These are phyloP conservation scores for Eupeodes luniger DNA, from an alignment of 2,888 invertebrate genomes.

Conservation along the genomic window DNA sequence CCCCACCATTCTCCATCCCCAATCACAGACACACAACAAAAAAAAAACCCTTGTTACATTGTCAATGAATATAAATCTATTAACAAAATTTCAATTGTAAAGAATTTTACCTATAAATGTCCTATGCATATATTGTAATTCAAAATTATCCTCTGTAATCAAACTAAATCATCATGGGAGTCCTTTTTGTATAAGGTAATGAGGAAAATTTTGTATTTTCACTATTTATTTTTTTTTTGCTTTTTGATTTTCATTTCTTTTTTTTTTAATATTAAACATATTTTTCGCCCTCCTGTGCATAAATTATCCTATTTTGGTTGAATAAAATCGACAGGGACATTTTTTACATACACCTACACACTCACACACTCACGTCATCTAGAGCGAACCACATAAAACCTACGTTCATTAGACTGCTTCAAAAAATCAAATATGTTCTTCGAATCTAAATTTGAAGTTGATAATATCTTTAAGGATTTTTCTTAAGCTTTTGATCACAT, in stretches of 20 bases:
- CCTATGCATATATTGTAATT: conserved; percentile 13
- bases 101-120: conserved; percentile 4
- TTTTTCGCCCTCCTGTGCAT: conserved; percentile 49
- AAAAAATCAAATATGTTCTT: too few relatives aligned
- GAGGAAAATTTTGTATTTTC: conserved; percentile 40
- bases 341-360: not conserved
- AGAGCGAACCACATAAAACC: conserved; percentile 1
- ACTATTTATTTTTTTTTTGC: conserved; percentile 21
- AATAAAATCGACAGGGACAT: conserved; percentile 34
- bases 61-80: conserved; percentile 46
- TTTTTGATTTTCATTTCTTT: not conserved
- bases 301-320: conserved; percentile 56
- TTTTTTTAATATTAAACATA: conserved; percentile 50
- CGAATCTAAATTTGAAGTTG: too few relatives aligned
- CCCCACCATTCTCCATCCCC: not conserved
- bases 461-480: too few relatives aligned
- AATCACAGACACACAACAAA: too few relatives aligned
- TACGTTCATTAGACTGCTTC: too few relatives aligned
- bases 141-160: conserved; percentile 53
- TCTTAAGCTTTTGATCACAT: too few relatives aligned
- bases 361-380: not conserved
- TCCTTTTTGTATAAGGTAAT: conserved; percentile 43
- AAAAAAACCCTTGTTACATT: not conserved
- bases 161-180: conserved; percentile 49
- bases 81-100: conserved; percentile 52